Evolutionary conservation across 1,140 invertebrate genomes (phyloP), one percentile per base, ranked within the genome.

Genomic region (Macrostomum lignano): DNA sequence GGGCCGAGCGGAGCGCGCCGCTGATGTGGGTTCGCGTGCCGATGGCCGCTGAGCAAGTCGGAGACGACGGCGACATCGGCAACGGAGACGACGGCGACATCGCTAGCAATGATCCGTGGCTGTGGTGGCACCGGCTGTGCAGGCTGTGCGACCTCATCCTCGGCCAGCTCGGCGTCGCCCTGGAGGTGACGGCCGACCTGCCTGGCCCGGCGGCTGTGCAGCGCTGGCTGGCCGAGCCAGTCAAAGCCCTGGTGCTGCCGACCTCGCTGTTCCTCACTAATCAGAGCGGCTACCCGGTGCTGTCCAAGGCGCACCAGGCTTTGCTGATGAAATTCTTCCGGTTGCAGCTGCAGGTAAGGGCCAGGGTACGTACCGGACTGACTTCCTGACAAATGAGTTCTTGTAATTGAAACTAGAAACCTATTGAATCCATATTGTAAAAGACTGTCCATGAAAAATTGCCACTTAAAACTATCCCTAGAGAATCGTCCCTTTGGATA

Each of bases 191-290:
- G 32, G 56, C 59, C 19, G 67, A 81, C 49, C 47, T 73, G 1
- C 74, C 74, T 7, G 49, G 65, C 17, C 58, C 63, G 13, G 58
- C 69, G 40, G 20, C 33, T 7, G 55, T 88, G 11, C 62, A 71
- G 14, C 65, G 79, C 36, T 94, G 84, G 84, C 46, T 79, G 10
- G 77, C 79, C 4, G 84, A 93, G 60, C 79, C 79, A 11, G 64
- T 93, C 1, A 75, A 70, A 49, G 71, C 69, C 38, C 54, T 86
- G n/a, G 61, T 82, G 22, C 50, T 93, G 15, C 70, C 74, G 7
- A 79, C 79, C 3, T 61, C 64, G 36, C 54, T 76, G 25, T 88
- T 88, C 51, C 38, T 58, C 1, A 56, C 53, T 15, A 66, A 66
- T 44, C 61, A 62, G 46, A 75, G 74, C 49, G 73, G 73, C 40